Percentiles rank a stretch among this genome's conserved stretches.
These are phyloP conservation scores for Antechinus flavipes DNA, from an alignment of 2,113 vertebrate genomes.

Conservation along the genomic window DNA sequence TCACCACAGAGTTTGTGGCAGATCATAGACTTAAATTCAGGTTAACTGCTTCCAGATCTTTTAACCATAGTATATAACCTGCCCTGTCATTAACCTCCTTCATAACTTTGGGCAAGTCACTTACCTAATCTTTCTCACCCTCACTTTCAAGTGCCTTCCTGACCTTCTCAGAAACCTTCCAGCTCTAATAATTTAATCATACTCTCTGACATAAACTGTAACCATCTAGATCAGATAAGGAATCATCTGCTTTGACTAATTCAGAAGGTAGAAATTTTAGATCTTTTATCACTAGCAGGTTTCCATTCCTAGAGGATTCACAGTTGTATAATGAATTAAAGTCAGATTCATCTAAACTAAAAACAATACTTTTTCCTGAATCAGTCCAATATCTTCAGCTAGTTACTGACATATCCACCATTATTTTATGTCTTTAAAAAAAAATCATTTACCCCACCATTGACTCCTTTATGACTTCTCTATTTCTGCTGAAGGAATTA, in stretches of 20 bases:
- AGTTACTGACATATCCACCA: not conserved
- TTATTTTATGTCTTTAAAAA: not conserved
- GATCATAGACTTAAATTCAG: not conserved
- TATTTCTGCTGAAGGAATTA: not conserved
- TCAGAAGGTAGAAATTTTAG: not conserved
- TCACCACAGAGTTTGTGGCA: not conserved
- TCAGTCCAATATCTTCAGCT: not conserved
- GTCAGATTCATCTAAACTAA: not conserved
- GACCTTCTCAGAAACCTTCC: not conserved
- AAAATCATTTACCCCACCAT: not conserved
- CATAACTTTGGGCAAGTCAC: conserved; percentile 5
- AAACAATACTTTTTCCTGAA: not conserved
- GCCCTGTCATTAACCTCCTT: not conserved
- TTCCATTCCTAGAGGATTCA: not conserved
- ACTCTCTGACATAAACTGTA: not conserved
- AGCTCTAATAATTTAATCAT: not conserved
- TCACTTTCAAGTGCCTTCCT: conserved; percentile 14
- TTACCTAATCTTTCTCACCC: not conserved
- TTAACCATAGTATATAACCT: not conserved
- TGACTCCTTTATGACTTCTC: not conserved
- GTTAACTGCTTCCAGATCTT: not conserved
- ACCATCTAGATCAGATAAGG: not conserved
- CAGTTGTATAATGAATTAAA: not conserved
- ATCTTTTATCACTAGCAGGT: not conserved
- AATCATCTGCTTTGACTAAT: not conserved